Conservation (phyloP, 2,113 vertebrate species). For the Eleginops maclovinus region DNA sequence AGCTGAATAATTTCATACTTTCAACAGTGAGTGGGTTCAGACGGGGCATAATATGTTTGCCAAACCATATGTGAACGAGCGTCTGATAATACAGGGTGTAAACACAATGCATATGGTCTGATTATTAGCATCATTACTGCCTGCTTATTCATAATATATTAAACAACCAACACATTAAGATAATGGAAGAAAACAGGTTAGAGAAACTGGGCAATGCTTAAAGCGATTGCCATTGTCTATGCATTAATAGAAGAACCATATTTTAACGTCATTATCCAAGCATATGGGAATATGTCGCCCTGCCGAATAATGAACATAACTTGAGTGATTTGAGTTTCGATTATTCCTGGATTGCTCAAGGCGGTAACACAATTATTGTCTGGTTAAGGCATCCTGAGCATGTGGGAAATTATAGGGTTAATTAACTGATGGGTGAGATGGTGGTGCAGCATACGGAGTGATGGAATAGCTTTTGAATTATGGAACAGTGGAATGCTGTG, state of each 20-base stretch:
- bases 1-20: constrained; percentile 51
- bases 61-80: constrained; percentile 31
- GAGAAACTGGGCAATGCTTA: constrained; percentile 29
- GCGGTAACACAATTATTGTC: constrained; percentile 51
- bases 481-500: constrained; percentile 78
- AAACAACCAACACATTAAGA: constrained; percentile 55
- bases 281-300: constrained; percentile 61
- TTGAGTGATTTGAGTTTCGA: constrained; percentile 47
- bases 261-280: constrained; percentile 50
- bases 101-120: constrained; percentile 61
- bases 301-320: constrained; percentile 66
- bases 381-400: constrained; percentile 13
- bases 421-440: constrained; percentile 65
- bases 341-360: constrained; percentile 39
- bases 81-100: constrained; percentile 33
- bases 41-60: constrained; percentile 36
- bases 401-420: constrained; percentile 69
- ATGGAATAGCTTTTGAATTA: constrained; percentile 81
- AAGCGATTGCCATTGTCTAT: constrained; percentile 38
- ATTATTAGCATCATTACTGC: constrained; percentile 66
- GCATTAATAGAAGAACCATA: constrained; percentile 26
- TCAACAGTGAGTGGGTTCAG: constrained; percentile 42
- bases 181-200: constrained; percentile 65
- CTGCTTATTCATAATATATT: constrained; percentile 60
- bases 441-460: constrained; percentile 66